Conservation (phyloP, 2,113 vertebrate genomes). For the Pandion haliaetus region DNA sequence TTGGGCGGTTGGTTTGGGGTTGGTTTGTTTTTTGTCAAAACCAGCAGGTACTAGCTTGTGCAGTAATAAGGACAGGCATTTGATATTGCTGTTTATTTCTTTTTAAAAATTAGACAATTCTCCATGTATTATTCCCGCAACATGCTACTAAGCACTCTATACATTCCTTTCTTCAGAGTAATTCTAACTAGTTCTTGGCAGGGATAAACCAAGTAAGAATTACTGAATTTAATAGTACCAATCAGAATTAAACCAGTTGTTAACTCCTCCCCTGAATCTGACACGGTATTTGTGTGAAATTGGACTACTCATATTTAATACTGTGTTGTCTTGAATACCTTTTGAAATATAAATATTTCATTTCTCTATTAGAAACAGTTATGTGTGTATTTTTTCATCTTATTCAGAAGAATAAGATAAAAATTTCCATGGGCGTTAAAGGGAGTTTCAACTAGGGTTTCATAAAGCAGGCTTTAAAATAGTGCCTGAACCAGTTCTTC, state of each 20-base stretch:
- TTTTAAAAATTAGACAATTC: constrained; percentile 53
- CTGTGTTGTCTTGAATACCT: neutral
- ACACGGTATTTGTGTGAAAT: neutral
- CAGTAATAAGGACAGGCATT: neutral
- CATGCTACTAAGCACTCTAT: constrained; percentile 25
- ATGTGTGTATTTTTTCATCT: neutral
- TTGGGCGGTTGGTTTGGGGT: neutral
- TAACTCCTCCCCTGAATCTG: neutral
- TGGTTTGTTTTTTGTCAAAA: neutral
- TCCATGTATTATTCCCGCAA: constrained; percentile 22
- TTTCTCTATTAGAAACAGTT: neutral
- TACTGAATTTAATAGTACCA: constrained; percentile 11
- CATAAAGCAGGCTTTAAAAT: constrained; percentile 54
- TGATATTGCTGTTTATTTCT: constrained; percentile 58
- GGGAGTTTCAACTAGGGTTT: neutral
- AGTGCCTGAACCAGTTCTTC: constrained; percentile 48
- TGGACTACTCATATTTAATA: neutral
- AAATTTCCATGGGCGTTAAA: neutral
- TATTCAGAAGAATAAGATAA: neutral
- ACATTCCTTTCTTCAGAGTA: constrained; percentile 37
- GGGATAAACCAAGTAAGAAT: neutral
- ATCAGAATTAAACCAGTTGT: neutral
- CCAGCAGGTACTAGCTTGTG: neutral
- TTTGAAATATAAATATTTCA: neutral
- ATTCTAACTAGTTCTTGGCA: constrained; percentile 19